Conservation (phyloP, 2,888 invertebrate genomes). For the Drosophila quinaria region DNA sequence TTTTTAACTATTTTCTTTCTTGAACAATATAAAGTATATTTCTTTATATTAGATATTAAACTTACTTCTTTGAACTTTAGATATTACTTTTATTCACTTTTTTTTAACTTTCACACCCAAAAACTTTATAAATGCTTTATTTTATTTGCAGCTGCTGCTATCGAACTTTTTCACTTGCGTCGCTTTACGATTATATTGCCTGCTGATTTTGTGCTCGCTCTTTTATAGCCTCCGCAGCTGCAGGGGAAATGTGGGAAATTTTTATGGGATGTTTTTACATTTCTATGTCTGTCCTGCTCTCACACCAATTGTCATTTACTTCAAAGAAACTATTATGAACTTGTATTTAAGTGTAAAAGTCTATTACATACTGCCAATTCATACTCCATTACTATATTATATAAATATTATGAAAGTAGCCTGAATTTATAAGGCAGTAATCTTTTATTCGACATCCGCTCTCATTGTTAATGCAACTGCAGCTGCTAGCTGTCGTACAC, state of each 20-base stretch:
- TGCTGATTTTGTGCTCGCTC: neutral
- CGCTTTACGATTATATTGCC: constrained; percentile 4
- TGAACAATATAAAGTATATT: neutral
- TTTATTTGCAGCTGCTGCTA: neutral
- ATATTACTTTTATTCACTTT: constrained; percentile 23
- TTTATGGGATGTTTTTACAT: constrained; percentile 3
- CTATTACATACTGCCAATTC: neutral
- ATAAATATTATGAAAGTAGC: neutral
- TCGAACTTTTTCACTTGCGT: constrained; percentile 23
- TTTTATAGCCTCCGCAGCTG: constrained; percentile 40
- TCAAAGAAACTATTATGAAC: neutral
- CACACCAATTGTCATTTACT: neutral
- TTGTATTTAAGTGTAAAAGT: neutral
- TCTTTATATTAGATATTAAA: constrained; percentile 2
- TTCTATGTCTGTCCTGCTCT: constrained; percentile 14
- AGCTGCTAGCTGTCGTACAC: constrained; percentile 2
- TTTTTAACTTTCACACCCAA: constrained; percentile 6
- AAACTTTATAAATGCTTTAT: constrained; percentile 17
- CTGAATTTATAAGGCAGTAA: fast-evolving
- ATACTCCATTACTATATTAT: neutral
- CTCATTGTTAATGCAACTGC: constrained; percentile 32
- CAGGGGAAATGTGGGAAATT: constrained; percentile 29
- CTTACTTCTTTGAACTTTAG: constrained; percentile 33
- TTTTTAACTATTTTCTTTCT: neutral
- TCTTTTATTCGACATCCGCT: neutral